These are phyloP conservation scores for Halcyon leucocephala DNA, from an alignment of 2,797 vertebrate species.

Conservation along the genomic window DNA sequence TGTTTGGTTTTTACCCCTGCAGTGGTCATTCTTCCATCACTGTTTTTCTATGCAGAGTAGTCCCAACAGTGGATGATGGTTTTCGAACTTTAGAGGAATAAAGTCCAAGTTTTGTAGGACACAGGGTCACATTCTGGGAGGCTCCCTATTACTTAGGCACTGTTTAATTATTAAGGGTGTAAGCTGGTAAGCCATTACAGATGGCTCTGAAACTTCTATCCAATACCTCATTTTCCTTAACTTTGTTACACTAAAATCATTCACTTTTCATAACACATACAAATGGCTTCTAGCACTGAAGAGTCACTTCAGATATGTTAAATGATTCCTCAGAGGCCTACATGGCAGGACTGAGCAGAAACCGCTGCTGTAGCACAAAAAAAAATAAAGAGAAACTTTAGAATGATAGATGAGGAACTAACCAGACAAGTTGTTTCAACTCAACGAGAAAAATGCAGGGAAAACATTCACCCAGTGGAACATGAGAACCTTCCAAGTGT, in stretches of 20 bases:
- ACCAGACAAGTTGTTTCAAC: not conserved
- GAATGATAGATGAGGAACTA: not conserved
- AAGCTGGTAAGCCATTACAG: not conserved
- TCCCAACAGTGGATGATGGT: not conserved
- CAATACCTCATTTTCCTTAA: not conserved
- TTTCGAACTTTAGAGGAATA: not conserved
- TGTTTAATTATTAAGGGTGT: not conserved
- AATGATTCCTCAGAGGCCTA: not conserved
- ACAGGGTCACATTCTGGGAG: not conserved
- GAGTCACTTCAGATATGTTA: not conserved
- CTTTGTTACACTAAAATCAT: not conserved
- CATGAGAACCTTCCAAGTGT: not conserved
- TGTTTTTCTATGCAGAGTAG: not conserved
- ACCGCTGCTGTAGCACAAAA: not conserved
- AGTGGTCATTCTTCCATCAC: not conserved
- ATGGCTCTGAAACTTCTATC: not conserved
- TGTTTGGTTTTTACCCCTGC: not conserved
- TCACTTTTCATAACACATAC: not conserved
- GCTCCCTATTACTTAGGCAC: not conserved
- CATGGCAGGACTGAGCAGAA: not conserved
- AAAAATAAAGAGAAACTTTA: not conserved
- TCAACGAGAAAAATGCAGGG: not conserved
- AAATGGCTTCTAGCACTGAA: not conserved
- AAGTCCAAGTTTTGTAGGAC: not conserved
- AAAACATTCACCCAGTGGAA: conserved; percentile 32